These are phyloP conservation scores for Acanthoscelides obtectus DNA, from an alignment of 2,888 invertebrate genomes.

Conservation along the genomic window DNA sequence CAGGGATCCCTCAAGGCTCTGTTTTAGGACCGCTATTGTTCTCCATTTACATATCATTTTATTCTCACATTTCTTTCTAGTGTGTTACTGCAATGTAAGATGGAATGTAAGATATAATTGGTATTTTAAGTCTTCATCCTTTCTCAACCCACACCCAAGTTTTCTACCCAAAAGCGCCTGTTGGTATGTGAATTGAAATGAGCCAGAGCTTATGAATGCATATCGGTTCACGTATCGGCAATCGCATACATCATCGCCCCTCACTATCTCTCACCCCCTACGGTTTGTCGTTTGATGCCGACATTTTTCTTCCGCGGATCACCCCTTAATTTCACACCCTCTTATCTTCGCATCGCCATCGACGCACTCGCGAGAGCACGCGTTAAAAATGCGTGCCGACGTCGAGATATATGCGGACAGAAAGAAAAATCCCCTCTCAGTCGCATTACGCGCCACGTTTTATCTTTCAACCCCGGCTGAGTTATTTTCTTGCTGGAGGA, in stretches of 20 bases:
- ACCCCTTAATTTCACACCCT: slow-evolving; percentile 13
- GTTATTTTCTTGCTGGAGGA: not conserved
- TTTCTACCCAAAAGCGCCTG: no score
- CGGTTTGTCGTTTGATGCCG: not conserved
- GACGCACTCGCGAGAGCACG: not conserved
- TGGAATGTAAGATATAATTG: no score
- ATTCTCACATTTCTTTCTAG: no score
- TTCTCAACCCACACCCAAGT: no score
- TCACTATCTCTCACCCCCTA: not conserved
- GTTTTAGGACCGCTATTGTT: no score
- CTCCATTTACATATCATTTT: no score
- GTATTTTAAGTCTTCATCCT: no score
- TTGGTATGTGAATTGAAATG: no score
- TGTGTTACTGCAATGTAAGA: no score
- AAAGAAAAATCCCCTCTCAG: not conserved
- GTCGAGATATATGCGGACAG: not conserved
- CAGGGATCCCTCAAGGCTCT: no score
- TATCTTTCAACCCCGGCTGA: not conserved
- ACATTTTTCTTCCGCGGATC: slow-evolving; percentile 1
- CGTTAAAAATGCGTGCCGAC: not conserved
- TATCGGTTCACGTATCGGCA: not conserved
- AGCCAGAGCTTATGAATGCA: not conserved
- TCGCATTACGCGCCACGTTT: not conserved
- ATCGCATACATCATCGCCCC: not conserved
- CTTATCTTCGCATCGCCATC: slow-evolving; percentile 6